A percentile compares a stretch with the other conserved stretches of the same genome.
These are phyloP conservation scores for Drosophila eohydei DNA, from an alignment of 2,888 invertebrate species.

Conservation along the genomic window DNA sequence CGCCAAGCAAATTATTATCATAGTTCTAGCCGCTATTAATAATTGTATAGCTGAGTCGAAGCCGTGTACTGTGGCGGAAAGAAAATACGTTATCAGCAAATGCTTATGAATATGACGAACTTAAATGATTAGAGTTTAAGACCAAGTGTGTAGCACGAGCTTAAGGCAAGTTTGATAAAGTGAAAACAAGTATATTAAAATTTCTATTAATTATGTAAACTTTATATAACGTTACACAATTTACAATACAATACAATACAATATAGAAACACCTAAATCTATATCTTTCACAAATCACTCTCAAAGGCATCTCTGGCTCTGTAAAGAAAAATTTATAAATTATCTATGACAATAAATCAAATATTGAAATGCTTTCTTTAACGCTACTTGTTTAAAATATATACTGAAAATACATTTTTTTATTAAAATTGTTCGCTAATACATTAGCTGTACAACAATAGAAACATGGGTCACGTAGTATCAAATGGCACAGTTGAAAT, in stretches of 20 bases:
- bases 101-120: not conserved
- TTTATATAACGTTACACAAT: too few relatives aligned
- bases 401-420: not conserved
- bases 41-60: not conserved
- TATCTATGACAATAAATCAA: not conserved
- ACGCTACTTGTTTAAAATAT: not conserved
- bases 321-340: not conserved
- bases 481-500: not conserved
- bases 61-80: not conserved
- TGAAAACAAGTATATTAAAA: too few relatives aligned
- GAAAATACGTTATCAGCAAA: not conserved
- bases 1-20: slow-evolving; percentile 31
- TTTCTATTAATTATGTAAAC: too few relatives aligned
- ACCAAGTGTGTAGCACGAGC: not conserved
- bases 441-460: not conserved
- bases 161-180: not conserved
- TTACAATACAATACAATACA: too few relatives aligned
- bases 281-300: too few relatives aligned
- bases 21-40: slow-evolving; percentile 16
- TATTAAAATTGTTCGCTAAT: not conserved
- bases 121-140: not conserved
- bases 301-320: too few relatives aligned
- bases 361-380: not conserved
- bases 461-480: not conserved
- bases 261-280: too few relatives aligned